phyloP scores from a whole-genome alignment of 2,888 invertebrate genomes.

The Resseliella maxima region DNA sequence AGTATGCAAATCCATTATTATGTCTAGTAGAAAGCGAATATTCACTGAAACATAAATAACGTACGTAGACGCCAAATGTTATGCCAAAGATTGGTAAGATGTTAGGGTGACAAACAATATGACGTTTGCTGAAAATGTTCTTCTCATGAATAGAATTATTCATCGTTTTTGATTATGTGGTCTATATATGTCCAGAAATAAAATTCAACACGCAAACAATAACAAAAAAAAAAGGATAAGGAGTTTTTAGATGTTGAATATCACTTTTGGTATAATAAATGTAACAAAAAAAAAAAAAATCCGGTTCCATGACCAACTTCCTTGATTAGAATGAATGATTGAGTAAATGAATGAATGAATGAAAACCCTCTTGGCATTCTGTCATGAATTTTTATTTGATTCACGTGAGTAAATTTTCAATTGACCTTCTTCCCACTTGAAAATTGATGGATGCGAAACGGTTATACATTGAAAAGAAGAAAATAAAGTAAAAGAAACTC shows the following conservation, averaged over 20 bases:
- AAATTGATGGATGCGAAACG: not conserved
- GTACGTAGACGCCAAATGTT: not conserved
- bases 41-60: not conserved
- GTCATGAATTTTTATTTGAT: not conserved
- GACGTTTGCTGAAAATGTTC: not conserved
- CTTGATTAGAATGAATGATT: no score
- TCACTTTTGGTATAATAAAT: not conserved
- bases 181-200: no score
- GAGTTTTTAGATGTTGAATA: not conserved
- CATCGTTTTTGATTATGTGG: not conserved
- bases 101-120: constrained; percentile 16
- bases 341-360: no score
- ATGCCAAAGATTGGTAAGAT: not conserved
- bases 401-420: not conserved
- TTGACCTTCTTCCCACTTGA: constrained; percentile 7
- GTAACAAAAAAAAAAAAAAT: not conserved
- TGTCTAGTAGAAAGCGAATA: not conserved
- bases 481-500: not conserved
- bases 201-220: no score
- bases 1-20: not conserved
- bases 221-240: not conserved
- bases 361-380: not conserved
- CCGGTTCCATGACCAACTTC: not conserved
- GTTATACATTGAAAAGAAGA: not conserved
- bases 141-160: not conserved